These are phyloP conservation scores for Stictocephala bisonia DNA, from an alignment of 2,888 invertebrate species.

Conservation along the genomic window DNA sequence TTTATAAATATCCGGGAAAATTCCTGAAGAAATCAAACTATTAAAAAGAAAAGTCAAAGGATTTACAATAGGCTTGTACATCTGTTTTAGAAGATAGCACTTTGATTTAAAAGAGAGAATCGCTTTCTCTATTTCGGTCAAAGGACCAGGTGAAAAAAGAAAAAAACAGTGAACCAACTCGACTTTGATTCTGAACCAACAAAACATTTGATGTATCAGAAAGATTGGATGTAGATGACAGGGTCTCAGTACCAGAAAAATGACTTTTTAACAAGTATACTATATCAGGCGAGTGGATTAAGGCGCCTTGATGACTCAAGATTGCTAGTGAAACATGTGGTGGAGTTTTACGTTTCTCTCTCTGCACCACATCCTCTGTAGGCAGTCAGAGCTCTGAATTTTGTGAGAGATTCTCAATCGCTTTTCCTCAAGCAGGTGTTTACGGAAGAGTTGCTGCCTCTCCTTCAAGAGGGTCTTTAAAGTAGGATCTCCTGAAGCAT, in stretches of 20 bases:
- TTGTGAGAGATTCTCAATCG: neutral
- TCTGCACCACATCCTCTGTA: too few species aligned
- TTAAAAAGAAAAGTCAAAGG: neutral
- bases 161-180: conserved; percentile 2
- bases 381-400: too few species aligned
- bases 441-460: neutral
- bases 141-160: neutral
- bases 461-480: too few species aligned
- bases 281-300: neutral
- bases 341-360: neutral
- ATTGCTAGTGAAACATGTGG: neutral
- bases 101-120: conserved; percentile 2
- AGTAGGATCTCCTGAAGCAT: too few species aligned
- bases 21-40: too few species aligned
- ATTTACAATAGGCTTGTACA: neutral
- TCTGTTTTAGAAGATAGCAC: neutral
- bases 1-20: neutral
- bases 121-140: neutral
- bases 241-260: neutral
- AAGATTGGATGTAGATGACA: neutral
- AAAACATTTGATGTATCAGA: neutral
- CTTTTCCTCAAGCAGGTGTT: conserved; percentile 1
- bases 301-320: neutral
- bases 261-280: neutral
- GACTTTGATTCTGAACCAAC: neutral